These are phyloP conservation scores for Agriopis leucophaearia DNA, from an alignment of 2,888 invertebrate species.

Conservation along the genomic window DNA sequence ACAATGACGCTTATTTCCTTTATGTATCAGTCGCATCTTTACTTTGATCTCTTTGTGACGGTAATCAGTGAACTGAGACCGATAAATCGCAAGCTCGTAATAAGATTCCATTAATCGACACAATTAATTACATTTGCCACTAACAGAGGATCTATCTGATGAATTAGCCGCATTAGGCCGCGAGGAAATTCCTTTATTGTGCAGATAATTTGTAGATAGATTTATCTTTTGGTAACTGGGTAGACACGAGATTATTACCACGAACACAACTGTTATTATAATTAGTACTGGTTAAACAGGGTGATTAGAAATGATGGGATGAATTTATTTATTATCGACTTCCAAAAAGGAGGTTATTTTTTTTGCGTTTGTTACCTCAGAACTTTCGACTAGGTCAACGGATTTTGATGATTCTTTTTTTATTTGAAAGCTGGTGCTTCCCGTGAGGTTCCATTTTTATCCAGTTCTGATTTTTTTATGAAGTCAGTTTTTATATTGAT, in stretches of 20 bases:
- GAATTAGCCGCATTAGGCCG: constrained; percentile 25
- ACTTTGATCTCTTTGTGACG: not conserved
- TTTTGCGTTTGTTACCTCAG: too few species aligned
- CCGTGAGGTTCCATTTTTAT: too few species aligned
- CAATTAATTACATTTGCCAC: constrained; percentile 39
- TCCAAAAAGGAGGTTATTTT: too few species aligned
- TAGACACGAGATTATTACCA: not conserved
- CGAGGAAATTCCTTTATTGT: constrained; percentile 12
- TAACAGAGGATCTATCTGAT: constrained; percentile 30
- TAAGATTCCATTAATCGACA: constrained; percentile 40
- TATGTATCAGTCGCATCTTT: not conserved
- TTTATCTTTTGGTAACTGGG: not conserved
- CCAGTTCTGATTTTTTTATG: too few species aligned
- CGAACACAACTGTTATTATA: not conserved
- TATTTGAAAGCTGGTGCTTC: too few species aligned
- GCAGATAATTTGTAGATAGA: constrained; percentile 1
- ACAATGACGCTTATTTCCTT: not conserved
- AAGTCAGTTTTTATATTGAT: too few species aligned
- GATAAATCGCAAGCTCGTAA: constrained; percentile 26
- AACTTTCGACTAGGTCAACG: too few species aligned
- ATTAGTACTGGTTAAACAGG: not conserved
- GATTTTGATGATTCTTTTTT: too few species aligned
- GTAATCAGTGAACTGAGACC: constrained; percentile 17
- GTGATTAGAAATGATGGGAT: not conserved
- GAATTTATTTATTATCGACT: too few species aligned